phyloP scores from a whole-genome alignment of 2,888 invertebrate genomes.

The Lycophotia porphyrea region DNA sequence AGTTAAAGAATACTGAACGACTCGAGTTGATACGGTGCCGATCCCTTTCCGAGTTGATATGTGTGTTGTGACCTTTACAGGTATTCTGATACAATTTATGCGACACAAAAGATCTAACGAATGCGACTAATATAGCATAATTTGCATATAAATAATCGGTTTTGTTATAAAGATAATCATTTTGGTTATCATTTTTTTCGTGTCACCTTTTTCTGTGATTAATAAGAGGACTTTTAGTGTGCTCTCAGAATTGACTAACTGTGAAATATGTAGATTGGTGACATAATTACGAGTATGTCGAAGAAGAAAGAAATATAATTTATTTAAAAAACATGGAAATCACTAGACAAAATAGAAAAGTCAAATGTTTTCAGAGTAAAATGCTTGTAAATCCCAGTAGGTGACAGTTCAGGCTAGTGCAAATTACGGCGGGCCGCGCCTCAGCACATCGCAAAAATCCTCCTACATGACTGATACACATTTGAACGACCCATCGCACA shows the following conservation, averaged over 20 bases:
- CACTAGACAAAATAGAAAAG: neutral
- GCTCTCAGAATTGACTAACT: slow-evolving; percentile 20
- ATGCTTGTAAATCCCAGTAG: neutral
- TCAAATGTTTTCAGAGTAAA: neutral
- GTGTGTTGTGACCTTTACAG: no score
- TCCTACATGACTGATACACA: neutral
- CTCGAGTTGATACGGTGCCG: no score
- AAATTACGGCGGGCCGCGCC: neutral
- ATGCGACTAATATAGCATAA: slow-evolving; percentile 50
- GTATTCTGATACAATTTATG: slow-evolving; percentile 62
- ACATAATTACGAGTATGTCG: slow-evolving; percentile 6
- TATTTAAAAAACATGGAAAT: neutral
- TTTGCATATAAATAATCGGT: slow-evolving; percentile 64
- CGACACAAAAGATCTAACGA: slow-evolving; percentile 46
- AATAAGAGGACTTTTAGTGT: slow-evolving; percentile 20
- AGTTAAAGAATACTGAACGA: no score
- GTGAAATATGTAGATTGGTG: slow-evolving; percentile 10
- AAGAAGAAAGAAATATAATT: slow-evolving; percentile 5
- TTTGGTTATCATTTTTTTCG: slow-evolving; percentile 19
- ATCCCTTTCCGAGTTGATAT: no score
- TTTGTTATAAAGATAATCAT: slow-evolving; percentile 43
- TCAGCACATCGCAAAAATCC: neutral
- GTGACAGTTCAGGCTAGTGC: neutral
- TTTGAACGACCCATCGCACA: neutral
- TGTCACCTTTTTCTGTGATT: slow-evolving; percentile 41